These are phyloP conservation scores for Chromobotia macracanthus DNA, from an alignment of 2,797 vertebrate species.

Conservation along the genomic window DNA sequence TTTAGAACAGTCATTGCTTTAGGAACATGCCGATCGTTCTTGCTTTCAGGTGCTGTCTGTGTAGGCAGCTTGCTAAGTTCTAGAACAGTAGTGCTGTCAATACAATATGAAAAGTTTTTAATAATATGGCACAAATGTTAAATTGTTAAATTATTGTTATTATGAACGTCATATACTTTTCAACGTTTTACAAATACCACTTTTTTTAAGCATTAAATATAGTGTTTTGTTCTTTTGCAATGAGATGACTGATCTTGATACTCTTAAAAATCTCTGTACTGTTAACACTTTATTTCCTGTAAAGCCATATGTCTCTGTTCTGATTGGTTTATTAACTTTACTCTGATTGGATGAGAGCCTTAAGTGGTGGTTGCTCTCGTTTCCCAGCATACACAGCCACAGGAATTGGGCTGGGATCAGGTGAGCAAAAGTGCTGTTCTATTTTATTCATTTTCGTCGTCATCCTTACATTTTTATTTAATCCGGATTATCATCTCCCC, in stretches of 20 bases:
- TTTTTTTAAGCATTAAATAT: no score
- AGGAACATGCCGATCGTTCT: not conserved
- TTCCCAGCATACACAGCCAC: constrained; percentile 81
- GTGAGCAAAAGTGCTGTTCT: constrained; percentile 73
- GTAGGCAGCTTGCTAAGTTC: no score
- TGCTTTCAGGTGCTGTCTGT: not conserved
- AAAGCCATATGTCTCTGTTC: constrained; percentile 48
- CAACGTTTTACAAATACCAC: not conserved
- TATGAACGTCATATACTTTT: not conserved
- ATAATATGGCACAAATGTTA: not conserved
- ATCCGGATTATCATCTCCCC: not conserved
- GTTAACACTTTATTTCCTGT: constrained; percentile 27
- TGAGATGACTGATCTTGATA: not conserved
- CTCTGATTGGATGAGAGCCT: constrained; percentile 63
- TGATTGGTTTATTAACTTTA: constrained; percentile 35
- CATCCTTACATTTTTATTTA: not conserved
- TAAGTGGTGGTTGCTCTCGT: constrained; percentile 80
- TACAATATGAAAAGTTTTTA: no score
- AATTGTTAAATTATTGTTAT: no score
- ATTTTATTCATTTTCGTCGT: constrained; percentile 30
- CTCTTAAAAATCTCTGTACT: not conserved
- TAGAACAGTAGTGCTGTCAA: no score
- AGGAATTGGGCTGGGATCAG: constrained; percentile 84
- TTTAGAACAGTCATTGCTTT: no score
- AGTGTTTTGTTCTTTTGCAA: no score